Conservation (phyloP, 2,888 invertebrate genomes). For the Zele albiditarsus region DNA sequence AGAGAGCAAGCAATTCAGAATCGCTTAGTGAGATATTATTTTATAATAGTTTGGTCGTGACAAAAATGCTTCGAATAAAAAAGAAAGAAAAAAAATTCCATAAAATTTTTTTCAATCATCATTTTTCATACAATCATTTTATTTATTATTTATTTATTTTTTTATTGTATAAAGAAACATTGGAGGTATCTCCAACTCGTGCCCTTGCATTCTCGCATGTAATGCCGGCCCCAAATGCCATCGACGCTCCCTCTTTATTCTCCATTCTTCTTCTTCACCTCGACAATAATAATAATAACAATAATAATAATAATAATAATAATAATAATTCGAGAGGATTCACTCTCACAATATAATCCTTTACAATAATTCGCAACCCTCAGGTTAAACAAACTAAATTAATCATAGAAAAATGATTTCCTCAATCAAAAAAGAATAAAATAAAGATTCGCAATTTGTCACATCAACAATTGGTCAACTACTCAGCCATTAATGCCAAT, state of each 20-base stretch:
- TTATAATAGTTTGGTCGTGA: neutral
- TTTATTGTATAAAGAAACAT: neutral
- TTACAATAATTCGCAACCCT: constrained; percentile 57
- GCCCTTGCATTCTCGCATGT: constrained; percentile 60
- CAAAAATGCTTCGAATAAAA: neutral
- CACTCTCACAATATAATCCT: constrained; percentile 43
- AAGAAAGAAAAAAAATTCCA: neutral
- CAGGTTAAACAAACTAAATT: constrained; percentile 50
- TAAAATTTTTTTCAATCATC: neutral
- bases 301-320: too few species aligned
- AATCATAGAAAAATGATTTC: too few species aligned
- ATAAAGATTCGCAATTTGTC: too few species aligned
- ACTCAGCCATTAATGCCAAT: neutral
- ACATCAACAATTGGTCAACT: too few species aligned
- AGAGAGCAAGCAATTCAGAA: neutral
- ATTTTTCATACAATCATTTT: neutral
- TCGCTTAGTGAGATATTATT: constrained; percentile 1
- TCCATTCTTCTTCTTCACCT: constrained; percentile 19
- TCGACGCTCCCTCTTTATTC: constrained; percentile 54
- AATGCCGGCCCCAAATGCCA: constrained; percentile 59
- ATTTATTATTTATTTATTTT: neutral
- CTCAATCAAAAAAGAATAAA: too few species aligned
- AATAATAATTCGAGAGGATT: constrained; percentile 59
- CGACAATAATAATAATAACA: too few species aligned
- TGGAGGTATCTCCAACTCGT: constrained; percentile 21